Evolutionary conservation across 2,113 vertebrate species (phyloP).

Genomic region (Castor canadensis): DNA sequence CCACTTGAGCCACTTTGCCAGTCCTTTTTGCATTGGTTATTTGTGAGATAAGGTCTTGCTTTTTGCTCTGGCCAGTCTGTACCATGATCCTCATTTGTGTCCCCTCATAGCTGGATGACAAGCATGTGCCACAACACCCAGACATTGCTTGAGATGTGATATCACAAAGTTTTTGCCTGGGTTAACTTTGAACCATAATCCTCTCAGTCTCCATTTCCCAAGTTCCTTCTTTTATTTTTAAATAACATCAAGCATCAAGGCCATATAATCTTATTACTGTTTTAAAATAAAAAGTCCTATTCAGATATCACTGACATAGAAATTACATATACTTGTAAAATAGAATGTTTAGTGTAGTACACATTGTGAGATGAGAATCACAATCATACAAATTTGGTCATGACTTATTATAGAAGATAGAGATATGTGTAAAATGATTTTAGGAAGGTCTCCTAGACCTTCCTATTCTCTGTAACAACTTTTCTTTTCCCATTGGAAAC

Average conservation of each 20-base stretch:
- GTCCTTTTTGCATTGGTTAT: too few species aligned
- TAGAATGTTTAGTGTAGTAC: background rate
- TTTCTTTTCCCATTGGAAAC: background rate
- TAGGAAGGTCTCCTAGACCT: background rate
- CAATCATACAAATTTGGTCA: background rate
- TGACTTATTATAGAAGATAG: background rate
- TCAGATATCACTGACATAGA: background rate
- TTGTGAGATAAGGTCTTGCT: too few species aligned
- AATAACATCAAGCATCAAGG: background rate
- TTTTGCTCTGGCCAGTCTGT: too few species aligned
- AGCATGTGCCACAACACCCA: too few species aligned
- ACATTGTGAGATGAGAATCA: background rate
- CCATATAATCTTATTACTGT: background rate
- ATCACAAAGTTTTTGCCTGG: too few species aligned
- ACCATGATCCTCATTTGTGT: too few species aligned
- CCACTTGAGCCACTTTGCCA: too few species aligned
- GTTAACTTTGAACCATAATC: too few species aligned
- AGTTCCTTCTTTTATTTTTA: background rate
- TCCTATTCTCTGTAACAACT: background rate
- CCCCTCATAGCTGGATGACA: too few species aligned
- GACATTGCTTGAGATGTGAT: too few species aligned
- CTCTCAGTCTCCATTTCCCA: too few species aligned
- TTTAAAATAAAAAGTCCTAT: background rate
- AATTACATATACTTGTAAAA: background rate
- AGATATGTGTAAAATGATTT: background rate